Evolutionary conservation across 2,797 vertebrate species (phyloP).

Genomic region (Lutjanus argentimaculatus): DNA sequence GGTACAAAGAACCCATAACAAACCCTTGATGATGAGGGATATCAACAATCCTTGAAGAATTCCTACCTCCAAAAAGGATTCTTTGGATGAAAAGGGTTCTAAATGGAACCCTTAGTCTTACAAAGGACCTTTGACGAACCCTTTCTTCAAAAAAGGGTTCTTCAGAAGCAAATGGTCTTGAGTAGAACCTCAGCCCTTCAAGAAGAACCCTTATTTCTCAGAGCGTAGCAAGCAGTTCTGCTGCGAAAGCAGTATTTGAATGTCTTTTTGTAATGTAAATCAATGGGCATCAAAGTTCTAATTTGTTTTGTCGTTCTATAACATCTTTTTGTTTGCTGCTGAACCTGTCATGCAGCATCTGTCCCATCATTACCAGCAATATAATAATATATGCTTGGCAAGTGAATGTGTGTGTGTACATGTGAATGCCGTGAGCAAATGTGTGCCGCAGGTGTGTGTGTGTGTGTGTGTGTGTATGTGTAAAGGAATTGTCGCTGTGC

Average conservation of each 20-base stretch:
- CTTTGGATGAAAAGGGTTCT: no score
- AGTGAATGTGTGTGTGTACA: conserved; percentile 1
- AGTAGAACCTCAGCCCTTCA: no score
- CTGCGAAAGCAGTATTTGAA: background rate
- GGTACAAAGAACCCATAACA: no score
- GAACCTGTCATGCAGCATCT: background rate
- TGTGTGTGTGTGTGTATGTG: background rate
- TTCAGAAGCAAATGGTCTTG: no score
- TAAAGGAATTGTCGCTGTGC: conserved; percentile 43
- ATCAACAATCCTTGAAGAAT: no score
- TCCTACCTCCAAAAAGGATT: no score
- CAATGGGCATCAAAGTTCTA: conserved; percentile 22
- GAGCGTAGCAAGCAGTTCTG: background rate
- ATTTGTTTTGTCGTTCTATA: conserved; percentile 12
- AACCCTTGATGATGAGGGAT: no score
- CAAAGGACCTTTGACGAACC: no score
- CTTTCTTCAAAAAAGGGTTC: no score
- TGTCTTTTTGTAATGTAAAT: conserved; percentile 33
- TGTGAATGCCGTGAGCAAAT: conserved; percentile 26
- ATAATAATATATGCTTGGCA: conserved; percentile 18
- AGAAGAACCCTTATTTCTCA: no score
- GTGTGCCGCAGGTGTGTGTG: conserved; percentile 27
- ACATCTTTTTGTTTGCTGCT: conserved; percentile 16
- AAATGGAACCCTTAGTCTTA: no score
- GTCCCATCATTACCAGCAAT: conserved; percentile 12